These are phyloP conservation scores for Lasioglossum villosulum DNA, from an alignment of 2,888 invertebrate genomes.

Conservation along the genomic window DNA sequence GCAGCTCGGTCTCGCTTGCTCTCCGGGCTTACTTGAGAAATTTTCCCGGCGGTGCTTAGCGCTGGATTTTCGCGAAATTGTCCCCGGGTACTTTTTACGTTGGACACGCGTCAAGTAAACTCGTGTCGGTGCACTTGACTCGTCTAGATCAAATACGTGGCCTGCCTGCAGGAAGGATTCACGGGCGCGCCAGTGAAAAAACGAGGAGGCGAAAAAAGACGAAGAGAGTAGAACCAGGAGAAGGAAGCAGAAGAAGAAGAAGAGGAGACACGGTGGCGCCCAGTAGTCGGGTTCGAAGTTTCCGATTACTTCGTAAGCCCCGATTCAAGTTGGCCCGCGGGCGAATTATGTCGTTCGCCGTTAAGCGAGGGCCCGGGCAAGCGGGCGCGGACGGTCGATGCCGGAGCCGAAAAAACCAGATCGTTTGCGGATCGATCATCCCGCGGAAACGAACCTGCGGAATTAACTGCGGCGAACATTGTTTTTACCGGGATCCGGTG, in stretches of 20 bases:
- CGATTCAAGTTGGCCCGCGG: constrained; percentile 66
- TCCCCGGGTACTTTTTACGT: constrained; percentile 24
- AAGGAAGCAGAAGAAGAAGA: neutral
- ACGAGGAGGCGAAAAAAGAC: neutral
- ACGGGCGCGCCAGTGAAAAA: neutral
- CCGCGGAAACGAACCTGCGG: constrained; percentile 11
- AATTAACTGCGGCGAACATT: constrained; percentile 59
- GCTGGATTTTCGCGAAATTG: constrained; percentile 27
- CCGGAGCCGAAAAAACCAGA: constrained; percentile 5
- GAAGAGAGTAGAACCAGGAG: neutral
- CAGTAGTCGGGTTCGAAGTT: constrained; percentile 48
- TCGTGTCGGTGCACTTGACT: constrained; percentile 36
- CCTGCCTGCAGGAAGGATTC: constrained; percentile 29
- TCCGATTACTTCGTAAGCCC: constrained; percentile 67
- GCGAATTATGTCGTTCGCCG: constrained; percentile 63
- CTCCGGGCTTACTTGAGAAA: neutral
- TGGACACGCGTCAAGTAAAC: constrained; percentile 36
- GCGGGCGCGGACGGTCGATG: neutral
- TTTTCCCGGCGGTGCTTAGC: constrained; percentile 26
- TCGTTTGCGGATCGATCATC: constrained; percentile 35
- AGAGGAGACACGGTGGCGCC: neutral
- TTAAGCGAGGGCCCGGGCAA: constrained; percentile 21
- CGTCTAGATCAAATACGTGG: constrained; percentile 42
- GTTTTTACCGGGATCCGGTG: constrained; percentile 53
- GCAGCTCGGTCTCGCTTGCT: neutral